Evolutionary conservation across 2,797 vertebrate species (phyloP).

Genomic region (Eleutherodactylus coqui): DNA sequence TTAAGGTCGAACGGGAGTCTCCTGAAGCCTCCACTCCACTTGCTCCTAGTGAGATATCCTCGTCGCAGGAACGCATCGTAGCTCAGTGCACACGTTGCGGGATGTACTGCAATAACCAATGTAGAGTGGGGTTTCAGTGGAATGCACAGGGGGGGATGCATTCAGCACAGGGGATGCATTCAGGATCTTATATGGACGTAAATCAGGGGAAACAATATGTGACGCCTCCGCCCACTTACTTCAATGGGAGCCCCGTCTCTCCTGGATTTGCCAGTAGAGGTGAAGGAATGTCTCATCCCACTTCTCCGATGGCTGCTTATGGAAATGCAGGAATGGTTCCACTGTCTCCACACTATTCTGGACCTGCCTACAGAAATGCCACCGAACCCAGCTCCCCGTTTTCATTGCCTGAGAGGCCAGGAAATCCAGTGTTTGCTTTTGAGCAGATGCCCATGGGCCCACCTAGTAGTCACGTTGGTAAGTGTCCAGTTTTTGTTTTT

Average conservation of each 20-base stretch:
- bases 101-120: conserved; percentile 51
- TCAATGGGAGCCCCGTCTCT: conserved; percentile 25
- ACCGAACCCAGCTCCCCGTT: conserved; percentile 21
- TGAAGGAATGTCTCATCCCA: conserved; percentile 27
- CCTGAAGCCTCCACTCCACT: conserved; percentile 8
- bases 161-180: conserved; percentile 34
- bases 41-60: conserved; percentile 46
- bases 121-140: conserved; percentile 31
- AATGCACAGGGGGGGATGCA: conserved; percentile 36
- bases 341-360: conserved; percentile 34
- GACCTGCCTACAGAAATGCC: not conserved
- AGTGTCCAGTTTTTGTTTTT: not conserved
- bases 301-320: conserved; percentile 26
- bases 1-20: conserved; percentile 50
- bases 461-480: conserved; percentile 4
- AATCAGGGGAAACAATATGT: conserved; percentile 43
- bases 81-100: conserved; percentile 36
- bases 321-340: conserved; percentile 40
- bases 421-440: conserved; percentile 38
- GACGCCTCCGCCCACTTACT: conserved; percentile 20
- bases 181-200: conserved; percentile 8
- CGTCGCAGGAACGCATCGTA: conserved; percentile 39
- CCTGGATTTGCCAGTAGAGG: conserved; percentile 16
- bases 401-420: conserved; percentile 15
- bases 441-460: conserved; percentile 26